phyloP scores from a whole-genome alignment of 2,888 invertebrate species.

The Seira sanloemensis region DNA sequence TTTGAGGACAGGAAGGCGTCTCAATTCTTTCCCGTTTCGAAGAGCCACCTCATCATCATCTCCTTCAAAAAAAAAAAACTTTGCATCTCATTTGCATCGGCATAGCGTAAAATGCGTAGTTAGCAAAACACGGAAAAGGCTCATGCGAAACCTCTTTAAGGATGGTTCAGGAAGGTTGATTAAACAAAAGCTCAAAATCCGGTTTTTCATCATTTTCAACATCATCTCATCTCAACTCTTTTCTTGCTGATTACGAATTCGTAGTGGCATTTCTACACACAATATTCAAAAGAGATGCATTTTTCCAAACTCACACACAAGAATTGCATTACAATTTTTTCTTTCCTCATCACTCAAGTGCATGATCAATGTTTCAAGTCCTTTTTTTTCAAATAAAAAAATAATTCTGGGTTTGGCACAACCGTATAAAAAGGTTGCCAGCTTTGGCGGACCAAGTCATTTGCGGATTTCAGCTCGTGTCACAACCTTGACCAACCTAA shows the following conservation, averaged over 20 bases:
- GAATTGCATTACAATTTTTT: too few relatives aligned
- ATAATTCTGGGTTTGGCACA: not conserved
- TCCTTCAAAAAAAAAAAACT: not conserved
- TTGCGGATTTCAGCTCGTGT: constrained; percentile 7
- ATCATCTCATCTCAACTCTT: too few relatives aligned
- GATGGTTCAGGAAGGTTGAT: not conserved
- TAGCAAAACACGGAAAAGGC: not conserved
- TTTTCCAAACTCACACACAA: too few relatives aligned
- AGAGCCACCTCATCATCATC: not conserved
- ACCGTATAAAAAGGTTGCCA: constrained; percentile 44
- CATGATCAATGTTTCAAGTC: not conserved
- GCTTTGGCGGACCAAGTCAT: constrained; percentile 36
- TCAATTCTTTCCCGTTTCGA: constrained; percentile 5
- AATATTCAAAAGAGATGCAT: too few relatives aligned
- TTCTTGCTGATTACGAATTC: not conserved
- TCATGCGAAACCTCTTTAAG: not conserved
- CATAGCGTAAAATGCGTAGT: not conserved
- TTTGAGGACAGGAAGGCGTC: constrained; percentile 18
- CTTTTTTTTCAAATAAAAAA: too few relatives aligned
- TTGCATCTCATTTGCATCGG: too few relatives aligned
- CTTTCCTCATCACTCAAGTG: not conserved
- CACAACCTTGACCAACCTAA: constrained; percentile 16
- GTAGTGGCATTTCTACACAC: not conserved
- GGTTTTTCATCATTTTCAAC: constrained; percentile 57
- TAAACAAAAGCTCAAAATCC: constrained; percentile 26